Percentiles rank a stretch among this genome's conserved stretches.
phyloP scores from a whole-genome alignment of 1,140 invertebrate species.

The Drosophila saltans region DNA sequence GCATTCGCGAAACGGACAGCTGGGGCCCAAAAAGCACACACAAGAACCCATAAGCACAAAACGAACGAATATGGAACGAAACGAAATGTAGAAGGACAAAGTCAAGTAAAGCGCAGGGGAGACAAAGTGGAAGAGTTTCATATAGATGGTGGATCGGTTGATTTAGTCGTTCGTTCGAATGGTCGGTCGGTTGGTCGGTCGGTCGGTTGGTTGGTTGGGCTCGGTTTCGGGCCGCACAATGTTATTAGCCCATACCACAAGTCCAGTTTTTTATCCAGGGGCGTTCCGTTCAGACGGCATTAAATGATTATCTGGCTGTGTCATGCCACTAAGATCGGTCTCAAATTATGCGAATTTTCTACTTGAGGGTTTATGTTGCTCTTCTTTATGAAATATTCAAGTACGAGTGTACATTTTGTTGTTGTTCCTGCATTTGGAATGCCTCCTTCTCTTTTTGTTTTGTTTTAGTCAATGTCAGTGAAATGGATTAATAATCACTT shows the following conservation, averaged over 20 bases:
- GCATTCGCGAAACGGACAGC: conserved; percentile 4
- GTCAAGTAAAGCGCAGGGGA: conserved; percentile 3
- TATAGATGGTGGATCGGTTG: background rate
- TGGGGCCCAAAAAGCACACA: conserved; percentile 10
- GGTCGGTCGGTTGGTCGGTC: background rate
- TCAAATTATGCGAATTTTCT: conserved; percentile 55
- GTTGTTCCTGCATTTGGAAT: too few relatives aligned
- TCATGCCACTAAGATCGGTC: conserved; percentile 58
- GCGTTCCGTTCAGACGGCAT: conserved; percentile 53
- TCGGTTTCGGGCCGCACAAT: conserved; percentile 29
- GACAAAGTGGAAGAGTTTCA: too few relatives aligned
- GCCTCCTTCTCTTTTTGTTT: too few relatives aligned
- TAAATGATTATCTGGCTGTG: conserved; percentile 60
- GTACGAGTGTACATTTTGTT: background rate
- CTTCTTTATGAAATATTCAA: conserved; percentile 33
- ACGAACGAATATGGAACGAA: background rate
- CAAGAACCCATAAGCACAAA: too few relatives aligned
- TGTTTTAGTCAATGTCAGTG: too few relatives aligned
- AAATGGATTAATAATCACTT: too few relatives aligned
- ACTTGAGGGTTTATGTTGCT: conserved; percentile 45
- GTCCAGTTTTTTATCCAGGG: conserved; percentile 39
- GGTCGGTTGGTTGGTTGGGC: background rate
- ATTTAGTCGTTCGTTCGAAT: conserved; percentile 2
- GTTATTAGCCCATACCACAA: conserved; percentile 49
- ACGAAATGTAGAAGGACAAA: conserved; percentile 2